These are phyloP conservation scores for Lycaon pictus DNA, from an alignment of 2,113 vertebrate genomes.

Conservation along the genomic window DNA sequence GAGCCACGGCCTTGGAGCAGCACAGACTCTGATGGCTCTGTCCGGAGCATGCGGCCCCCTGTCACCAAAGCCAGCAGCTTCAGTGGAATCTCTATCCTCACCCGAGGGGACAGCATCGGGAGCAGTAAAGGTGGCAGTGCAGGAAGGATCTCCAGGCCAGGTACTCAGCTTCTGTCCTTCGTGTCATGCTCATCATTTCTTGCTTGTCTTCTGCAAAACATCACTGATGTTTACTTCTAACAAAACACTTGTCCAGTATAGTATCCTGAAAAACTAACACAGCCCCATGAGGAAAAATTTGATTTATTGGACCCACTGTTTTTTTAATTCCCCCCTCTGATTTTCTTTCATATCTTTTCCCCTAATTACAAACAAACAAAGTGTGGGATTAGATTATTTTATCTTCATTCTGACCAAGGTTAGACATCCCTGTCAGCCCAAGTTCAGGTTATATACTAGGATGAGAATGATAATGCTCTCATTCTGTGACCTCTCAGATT, in stretches of 20 bases:
- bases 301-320: constrained; percentile 18
- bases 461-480: constrained; percentile 39
- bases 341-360: constrained; percentile 39
- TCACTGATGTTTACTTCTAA: constrained; percentile 26
- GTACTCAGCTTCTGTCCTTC: constrained; percentile 83
- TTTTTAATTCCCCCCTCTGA: not conserved
- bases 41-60: constrained; percentile 94
- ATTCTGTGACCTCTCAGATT: not conserved
- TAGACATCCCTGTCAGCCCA: not conserved
- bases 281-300: not conserved
- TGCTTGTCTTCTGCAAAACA: not conserved
- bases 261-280: constrained; percentile 2
- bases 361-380: not conserved
- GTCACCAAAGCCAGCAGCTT: constrained; percentile 99
- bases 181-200: not conserved
- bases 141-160: constrained; percentile 93
- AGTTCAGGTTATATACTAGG: not conserved
- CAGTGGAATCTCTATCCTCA: constrained; percentile 99
- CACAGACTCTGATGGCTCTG: constrained; percentile 97
- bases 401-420: constrained; percentile 15
- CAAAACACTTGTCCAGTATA: not conserved
- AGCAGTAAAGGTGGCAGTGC: constrained; percentile 92
- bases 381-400: not conserved
- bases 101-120: constrained; percentile 96
- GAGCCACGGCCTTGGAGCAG: constrained; percentile 99